These are phyloP conservation scores for Drosophila fuyamai DNA, from an alignment of 1,140 invertebrate genomes.

Conservation along the genomic window DNA sequence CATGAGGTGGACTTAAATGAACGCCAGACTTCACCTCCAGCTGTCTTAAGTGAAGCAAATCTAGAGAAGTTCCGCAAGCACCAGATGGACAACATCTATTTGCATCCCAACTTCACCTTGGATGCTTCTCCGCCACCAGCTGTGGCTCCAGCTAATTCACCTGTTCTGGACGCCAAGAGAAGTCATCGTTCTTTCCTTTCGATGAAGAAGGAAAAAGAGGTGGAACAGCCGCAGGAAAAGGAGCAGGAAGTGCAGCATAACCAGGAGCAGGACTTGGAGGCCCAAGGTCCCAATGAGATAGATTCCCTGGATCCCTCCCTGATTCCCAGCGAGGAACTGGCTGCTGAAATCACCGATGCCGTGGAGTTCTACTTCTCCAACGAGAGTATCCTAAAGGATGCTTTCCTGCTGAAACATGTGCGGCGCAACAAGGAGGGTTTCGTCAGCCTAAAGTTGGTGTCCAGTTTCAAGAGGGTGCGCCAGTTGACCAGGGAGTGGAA, in stretches of 20 bases:
- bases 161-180: slow-evolving; percentile 59
- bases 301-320: slow-evolving; percentile 66
- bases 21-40: slow-evolving; percentile 34
- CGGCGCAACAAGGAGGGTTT: slow-evolving; percentile 97
- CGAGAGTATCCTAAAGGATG: slow-evolving; percentile 96
- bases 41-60: slow-evolving; percentile 75
- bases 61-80: slow-evolving; percentile 76
- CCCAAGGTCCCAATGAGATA: slow-evolving; percentile 61
- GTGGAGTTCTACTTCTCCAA: slow-evolving; percentile 98
- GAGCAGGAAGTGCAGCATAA: not conserved
- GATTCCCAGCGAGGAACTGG: slow-evolving; percentile 89
- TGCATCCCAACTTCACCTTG: slow-evolving; percentile 77
- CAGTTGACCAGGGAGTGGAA: slow-evolving; percentile 97
- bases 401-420: slow-evolving; percentile 97
- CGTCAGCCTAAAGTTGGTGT: slow-evolving; percentile 96
- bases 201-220: slow-evolving; percentile 62
- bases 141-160: slow-evolving; percentile 63
- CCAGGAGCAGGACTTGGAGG: not conserved
- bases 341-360: slow-evolving; percentile 91
- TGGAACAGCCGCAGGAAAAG: slow-evolving; percentile 23
- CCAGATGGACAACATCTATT: slow-evolving; percentile 80
- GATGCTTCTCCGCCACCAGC: slow-evolving; percentile 70
- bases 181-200: slow-evolving; percentile 75
- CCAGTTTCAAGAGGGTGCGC: slow-evolving; percentile 96
- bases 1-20: slow-evolving; percentile 50